phyloP scores from a whole-genome alignment of 2,888 invertebrate species.

The Chesias legatella region DNA sequence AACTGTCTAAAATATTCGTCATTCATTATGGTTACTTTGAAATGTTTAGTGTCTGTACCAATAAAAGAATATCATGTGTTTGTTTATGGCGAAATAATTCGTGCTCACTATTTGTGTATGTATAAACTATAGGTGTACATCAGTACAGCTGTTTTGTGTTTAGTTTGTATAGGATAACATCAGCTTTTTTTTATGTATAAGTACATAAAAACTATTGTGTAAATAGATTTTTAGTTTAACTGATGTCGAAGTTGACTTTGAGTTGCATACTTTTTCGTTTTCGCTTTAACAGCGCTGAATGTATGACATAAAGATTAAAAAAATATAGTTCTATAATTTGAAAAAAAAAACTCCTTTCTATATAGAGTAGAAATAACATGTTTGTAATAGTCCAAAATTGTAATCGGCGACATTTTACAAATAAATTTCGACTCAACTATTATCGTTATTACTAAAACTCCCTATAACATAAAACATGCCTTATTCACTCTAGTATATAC shows the following conservation, averaged over 20 bases:
- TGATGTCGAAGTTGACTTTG: conserved; percentile 3
- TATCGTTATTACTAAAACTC: conserved; percentile 26
- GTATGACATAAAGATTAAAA: conserved; percentile 8
- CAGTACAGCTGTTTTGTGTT: no score
- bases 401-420: conserved; percentile 48
- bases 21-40: no score
- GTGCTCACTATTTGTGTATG: no score
- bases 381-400: conserved; percentile 38
- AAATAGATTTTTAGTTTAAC: conserved; percentile 3
- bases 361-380: conserved; percentile 13
- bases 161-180: no score
- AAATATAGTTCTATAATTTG: no score
- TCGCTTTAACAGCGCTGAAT: conserved; percentile 1
- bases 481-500: conserved; percentile 58
- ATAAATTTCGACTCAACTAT: conserved; percentile 40
- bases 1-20: no score
- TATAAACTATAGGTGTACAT: no score
- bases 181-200: no score
- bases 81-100: no score
- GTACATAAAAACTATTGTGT: no score
- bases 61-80: no score
- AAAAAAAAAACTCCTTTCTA: conserved; percentile 8
- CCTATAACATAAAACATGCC: conserved; percentile 35
- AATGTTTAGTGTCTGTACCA: no score
- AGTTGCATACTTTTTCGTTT: not conserved